Evolutionary conservation across 1,140 invertebrate species (phyloP).

Genomic region (Drosophila kohkoa): DNA sequence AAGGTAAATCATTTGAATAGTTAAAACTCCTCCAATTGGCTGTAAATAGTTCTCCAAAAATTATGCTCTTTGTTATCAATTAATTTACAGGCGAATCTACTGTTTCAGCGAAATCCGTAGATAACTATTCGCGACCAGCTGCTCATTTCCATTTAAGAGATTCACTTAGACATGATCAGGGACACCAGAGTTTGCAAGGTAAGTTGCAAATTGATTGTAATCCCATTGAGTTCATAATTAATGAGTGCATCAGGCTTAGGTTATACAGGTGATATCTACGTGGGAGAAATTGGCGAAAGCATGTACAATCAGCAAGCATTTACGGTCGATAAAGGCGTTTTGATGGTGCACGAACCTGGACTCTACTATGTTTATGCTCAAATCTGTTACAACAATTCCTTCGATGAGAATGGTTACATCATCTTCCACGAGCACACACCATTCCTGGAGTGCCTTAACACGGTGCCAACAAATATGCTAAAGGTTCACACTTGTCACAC

Average conservation of each 20-base stretch:
- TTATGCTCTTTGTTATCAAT: slow-evolving; percentile 39
- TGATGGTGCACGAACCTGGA: slow-evolving; percentile 87
- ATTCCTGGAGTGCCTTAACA: slow-evolving; percentile 85
- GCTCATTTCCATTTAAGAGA: slow-evolving; percentile 75
- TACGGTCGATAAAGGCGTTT: slow-evolving; percentile 79
- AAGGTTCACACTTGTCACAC: slow-evolving; percentile 91
- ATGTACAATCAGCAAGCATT: slow-evolving; percentile 57
- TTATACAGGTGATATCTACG: slow-evolving; percentile 70
- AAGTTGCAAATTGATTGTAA: background rate
- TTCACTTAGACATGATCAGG: slow-evolving; percentile 38
- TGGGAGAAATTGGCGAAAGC: slow-evolving; percentile 59
- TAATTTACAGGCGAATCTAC: slow-evolving; percentile 80
- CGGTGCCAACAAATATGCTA: slow-evolving; percentile 87
- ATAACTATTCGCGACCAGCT: slow-evolving; percentile 41
- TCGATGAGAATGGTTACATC: slow-evolving; percentile 88
- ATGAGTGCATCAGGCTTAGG: slow-evolving; percentile 22
- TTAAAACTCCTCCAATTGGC: slow-evolving; percentile 15
- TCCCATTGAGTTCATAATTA: slow-evolving; percentile 50
- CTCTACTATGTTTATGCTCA: slow-evolving; percentile 89
- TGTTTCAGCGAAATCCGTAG: slow-evolving; percentile 78
- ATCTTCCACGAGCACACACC: slow-evolving; percentile 86
- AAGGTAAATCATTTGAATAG: slow-evolving; percentile 55
- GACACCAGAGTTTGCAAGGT: slow-evolving; percentile 8
- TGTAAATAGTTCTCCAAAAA: slow-evolving; percentile 1
- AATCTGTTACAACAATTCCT: slow-evolving; percentile 88